phyloP scores from a whole-genome alignment of 2,888 invertebrate species.

The Psylliodes chrysocephalus region DNA sequence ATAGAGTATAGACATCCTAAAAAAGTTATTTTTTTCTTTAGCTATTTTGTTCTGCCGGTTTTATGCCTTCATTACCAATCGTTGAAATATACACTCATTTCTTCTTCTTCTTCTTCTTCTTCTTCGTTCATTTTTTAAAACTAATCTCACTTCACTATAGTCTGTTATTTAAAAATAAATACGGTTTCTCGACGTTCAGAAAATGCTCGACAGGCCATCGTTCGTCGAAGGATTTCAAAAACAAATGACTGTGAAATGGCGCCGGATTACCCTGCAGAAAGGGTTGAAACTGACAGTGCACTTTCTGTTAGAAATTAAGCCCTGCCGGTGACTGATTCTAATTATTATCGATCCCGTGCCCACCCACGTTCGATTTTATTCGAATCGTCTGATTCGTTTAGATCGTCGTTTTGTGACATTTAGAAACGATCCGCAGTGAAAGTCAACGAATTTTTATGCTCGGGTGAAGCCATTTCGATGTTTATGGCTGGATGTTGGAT shows the following conservation, averaged over 20 bases:
- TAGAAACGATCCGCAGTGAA: background rate
- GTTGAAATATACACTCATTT: no score
- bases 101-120: no score
- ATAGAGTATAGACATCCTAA: no score
- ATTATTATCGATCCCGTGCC: constrained; percentile 43
- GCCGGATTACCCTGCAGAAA: constrained; percentile 35
- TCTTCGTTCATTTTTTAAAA: no score
- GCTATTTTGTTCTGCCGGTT: no score
- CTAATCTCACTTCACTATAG: no score
- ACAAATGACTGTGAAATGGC: constrained; percentile 40
- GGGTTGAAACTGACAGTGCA: constrained; percentile 43
- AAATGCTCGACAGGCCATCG: background rate
- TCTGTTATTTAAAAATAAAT: no score
- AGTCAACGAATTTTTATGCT: constrained; percentile 5
- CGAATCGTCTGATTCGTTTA: constrained; percentile 30
- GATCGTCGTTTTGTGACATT: constrained; percentile 24
- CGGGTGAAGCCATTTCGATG: background rate
- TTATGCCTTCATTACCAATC: no score
- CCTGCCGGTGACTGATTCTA: constrained; percentile 42
- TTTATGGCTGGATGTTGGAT: constrained; percentile 7
- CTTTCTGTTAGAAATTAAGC: constrained; percentile 39
- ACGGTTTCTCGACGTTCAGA: no score
- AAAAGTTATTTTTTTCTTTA: no score
- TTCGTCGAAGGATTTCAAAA: constrained; percentile 22
- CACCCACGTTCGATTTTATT: constrained; percentile 37